These are phyloP conservation scores for Glaucidium brasilianum DNA, from an alignment of 2,113 vertebrate species.

Conservation along the genomic window DNA sequence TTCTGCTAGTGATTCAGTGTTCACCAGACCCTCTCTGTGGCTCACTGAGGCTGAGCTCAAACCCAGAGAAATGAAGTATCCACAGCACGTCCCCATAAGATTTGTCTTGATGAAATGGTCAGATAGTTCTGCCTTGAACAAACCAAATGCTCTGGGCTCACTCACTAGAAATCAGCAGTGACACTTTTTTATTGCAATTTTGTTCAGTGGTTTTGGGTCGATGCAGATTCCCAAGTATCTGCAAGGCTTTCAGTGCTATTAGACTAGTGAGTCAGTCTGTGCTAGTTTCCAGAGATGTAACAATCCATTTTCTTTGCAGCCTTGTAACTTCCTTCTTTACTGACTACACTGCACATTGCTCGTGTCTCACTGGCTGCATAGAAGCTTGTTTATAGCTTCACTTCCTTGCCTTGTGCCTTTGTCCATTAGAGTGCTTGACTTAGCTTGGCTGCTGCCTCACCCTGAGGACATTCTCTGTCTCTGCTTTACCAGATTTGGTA, in stretches of 20 bases:
- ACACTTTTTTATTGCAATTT: neutral
- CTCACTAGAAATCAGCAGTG: neutral
- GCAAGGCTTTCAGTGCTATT: neutral
- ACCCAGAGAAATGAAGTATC: neutral
- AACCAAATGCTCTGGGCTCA: neutral
- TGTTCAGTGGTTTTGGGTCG: neutral
- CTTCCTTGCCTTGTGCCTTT: neutral
- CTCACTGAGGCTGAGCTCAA: neutral
- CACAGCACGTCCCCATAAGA: neutral
- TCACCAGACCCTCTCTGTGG: neutral
- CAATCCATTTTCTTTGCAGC: neutral
- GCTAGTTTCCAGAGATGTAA: neutral
- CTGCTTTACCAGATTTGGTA: neutral
- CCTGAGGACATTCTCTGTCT: neutral
- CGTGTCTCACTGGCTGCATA: neutral
- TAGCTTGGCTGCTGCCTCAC: neutral
- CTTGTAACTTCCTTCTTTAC: constrained; percentile 38
- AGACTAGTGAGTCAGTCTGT: neutral
- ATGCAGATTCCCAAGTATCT: neutral
- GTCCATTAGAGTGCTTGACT: constrained; percentile 1
- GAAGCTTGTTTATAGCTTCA: constrained; percentile 25
- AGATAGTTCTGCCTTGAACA: neutral
- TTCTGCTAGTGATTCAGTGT: neutral
- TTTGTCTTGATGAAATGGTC: neutral
- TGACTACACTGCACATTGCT: neutral